These are phyloP conservation scores for Stegastes partitus DNA, from an alignment of 2,113 vertebrate species.

Conservation along the genomic window DNA sequence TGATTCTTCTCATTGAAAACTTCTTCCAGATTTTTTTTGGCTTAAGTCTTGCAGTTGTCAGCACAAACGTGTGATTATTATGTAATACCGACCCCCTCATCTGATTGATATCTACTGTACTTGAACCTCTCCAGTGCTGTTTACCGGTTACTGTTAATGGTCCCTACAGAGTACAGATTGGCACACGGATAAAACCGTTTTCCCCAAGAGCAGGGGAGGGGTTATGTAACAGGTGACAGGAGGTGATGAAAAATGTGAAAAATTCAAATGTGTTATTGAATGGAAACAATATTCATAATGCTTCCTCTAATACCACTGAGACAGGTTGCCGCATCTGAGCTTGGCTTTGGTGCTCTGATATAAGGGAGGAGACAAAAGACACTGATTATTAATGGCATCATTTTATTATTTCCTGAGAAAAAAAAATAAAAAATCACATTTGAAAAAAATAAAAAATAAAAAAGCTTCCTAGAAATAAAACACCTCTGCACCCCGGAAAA, in stretches of 20 bases:
- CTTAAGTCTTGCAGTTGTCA: neutral
- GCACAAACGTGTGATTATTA: slow-evolving; percentile 23
- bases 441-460: slow-evolving; percentile 13
- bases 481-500: slow-evolving; percentile 38
- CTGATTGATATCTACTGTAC: slow-evolving; percentile 28
- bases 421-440: neutral
- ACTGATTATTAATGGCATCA: slow-evolving; percentile 10
- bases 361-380: slow-evolving; percentile 9
- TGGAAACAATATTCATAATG: slow-evolving; percentile 36
- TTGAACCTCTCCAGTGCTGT: slow-evolving; percentile 34
- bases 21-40: neutral
- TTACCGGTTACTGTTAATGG: slow-evolving; percentile 27
- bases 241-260: slow-evolving; percentile 42
- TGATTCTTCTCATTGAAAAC: neutral
- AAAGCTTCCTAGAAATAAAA: slow-evolving; percentile 52
- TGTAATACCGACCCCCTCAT: neutral
- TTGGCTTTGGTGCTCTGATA: no score
- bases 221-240: slow-evolving; percentile 54
- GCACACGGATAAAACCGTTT: neutral
- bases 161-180: slow-evolving; percentile 8
- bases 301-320: slow-evolving; percentile 1
- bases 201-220: slow-evolving; percentile 14
- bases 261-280: slow-evolving; percentile 49
- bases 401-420: slow-evolving; percentile 4
- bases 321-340: slow-evolving; percentile 9